Evolutionary conservation across 30 jellyfish, hydroid and myxozoan genomes (phyloP).

Genomic region (Nemopilema nomurai): DNA sequence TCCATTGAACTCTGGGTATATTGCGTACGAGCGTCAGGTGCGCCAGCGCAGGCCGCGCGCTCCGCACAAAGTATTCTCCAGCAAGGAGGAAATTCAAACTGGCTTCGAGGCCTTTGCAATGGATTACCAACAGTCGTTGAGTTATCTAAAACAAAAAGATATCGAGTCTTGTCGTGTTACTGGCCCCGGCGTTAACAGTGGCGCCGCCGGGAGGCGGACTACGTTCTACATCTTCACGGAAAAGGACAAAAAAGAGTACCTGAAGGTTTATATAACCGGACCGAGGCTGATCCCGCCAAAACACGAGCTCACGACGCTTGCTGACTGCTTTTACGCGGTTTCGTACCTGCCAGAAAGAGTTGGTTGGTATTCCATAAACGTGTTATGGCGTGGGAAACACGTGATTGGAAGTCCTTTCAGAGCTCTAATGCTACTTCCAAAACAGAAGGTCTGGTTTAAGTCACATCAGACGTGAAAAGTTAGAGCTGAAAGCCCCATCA

Average conservation of each 20-base stretch:
- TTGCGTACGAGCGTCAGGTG: not conserved
- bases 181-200: slow-evolving; percentile 62
- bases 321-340: slow-evolving; percentile 62
- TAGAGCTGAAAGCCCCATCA: not conserved
- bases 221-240: slow-evolving; percentile 59
- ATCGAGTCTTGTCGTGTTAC: slow-evolving; percentile 59
- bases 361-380: slow-evolving; percentile 64
- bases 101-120: slow-evolving; percentile 35
- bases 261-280: slow-evolving; percentile 47
- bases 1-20: slow-evolving; percentile 45
- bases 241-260: slow-evolving; percentile 36
- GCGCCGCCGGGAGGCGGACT: slow-evolving; percentile 50
- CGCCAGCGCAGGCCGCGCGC: slow-evolving; percentile 16
- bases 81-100: slow-evolving; percentile 51
- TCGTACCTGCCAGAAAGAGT: slow-evolving; percentile 80
- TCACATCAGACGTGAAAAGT: not conserved
- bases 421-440: slow-evolving; percentile 65
- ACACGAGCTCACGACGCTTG: slow-evolving; percentile 17
- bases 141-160: slow-evolving; percentile 52
- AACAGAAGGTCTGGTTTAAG: slow-evolving; percentile 68
- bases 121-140: slow-evolving; percentile 40
- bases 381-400: slow-evolving; percentile 73
- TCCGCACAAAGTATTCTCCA: slow-evolving; percentile 40
- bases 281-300: slow-evolving; percentile 68
- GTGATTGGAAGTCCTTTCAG: slow-evolving; percentile 80